Conservation (phyloP, 2,113 vertebrate genomes). For the Sinocyclocheilus rhinocerous region DNA sequence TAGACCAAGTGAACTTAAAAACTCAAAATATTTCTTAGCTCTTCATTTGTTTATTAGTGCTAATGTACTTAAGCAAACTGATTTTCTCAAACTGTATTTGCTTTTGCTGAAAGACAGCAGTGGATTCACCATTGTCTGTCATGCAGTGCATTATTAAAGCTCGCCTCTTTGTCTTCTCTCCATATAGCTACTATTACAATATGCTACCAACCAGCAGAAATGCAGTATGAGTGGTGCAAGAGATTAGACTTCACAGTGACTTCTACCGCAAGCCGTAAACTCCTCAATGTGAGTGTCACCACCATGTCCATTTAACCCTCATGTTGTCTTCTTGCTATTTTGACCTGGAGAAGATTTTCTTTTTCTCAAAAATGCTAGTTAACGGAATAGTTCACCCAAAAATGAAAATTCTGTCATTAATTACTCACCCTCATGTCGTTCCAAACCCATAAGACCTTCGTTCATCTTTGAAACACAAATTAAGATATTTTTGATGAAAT, state of each 20-base stretch:
- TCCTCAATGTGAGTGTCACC: constrained; percentile 2
- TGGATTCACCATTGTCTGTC: neutral
- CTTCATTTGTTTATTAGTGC: neutral
- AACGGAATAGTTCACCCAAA: no score
- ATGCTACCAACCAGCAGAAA: constrained; percentile 56
- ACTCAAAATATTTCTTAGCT: neutral
- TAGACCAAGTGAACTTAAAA: neutral
- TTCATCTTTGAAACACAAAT: no score
- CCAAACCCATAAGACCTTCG: no score
- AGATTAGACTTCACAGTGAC: constrained; percentile 65
- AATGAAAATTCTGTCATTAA: no score
- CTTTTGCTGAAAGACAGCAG: neutral
- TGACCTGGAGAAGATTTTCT: neutral
- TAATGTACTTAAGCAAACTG: neutral
- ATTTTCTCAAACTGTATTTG: neutral
- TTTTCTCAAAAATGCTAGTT: neutral
- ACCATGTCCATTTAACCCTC: neutral
- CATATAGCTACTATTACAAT: constrained; percentile 60
- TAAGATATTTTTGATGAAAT: no score
- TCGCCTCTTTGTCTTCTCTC: constrained; percentile 46
- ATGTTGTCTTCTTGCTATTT: neutral
- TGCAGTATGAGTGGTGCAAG: constrained; percentile 58
- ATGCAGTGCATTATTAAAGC: neutral
- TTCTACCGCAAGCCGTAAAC: neutral
- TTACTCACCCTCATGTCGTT: no score